These are phyloP conservation scores for Pandion haliaetus DNA, from an alignment of 2,113 vertebrate species.

Conservation along the genomic window DNA sequence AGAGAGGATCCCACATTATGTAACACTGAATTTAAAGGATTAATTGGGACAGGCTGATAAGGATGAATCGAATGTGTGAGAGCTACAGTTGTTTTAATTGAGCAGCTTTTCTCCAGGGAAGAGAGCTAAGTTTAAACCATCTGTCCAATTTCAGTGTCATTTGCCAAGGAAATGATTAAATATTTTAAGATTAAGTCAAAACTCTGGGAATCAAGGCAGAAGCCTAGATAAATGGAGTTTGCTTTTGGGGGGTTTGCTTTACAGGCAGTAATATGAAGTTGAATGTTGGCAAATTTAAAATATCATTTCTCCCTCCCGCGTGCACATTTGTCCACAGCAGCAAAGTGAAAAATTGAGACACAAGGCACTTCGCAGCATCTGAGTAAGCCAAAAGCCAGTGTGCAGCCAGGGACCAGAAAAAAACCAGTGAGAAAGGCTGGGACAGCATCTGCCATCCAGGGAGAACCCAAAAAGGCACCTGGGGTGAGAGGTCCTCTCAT, in stretches of 20 bases:
- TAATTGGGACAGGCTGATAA: conserved; percentile 64
- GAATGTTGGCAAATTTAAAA: not conserved
- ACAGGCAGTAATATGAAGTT: not conserved
- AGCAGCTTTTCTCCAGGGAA: conserved; percentile 58
- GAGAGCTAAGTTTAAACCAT: conserved; percentile 62
- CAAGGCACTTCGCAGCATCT: not conserved
- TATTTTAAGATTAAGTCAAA: conserved; percentile 61
- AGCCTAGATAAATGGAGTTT: not conserved
- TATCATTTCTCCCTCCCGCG: not conserved
- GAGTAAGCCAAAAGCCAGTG: not conserved
- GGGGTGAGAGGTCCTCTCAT: not conserved
- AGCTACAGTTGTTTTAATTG: conserved; percentile 61
- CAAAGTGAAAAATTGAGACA: not conserved
- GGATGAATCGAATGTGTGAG: conserved; percentile 50
- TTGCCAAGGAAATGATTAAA: conserved; percentile 62
- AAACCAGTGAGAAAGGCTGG: not conserved
- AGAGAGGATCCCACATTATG: conserved; percentile 4
- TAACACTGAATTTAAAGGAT: conserved; percentile 43
- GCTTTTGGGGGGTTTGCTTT: not conserved
- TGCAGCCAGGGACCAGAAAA: not conserved
- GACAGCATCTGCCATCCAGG: not conserved
- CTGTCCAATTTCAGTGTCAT: conserved; percentile 63
- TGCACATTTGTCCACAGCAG: not conserved
- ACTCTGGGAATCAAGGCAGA: not conserved
- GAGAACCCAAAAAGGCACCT: not conserved